Conservation (phyloP, 2,888 invertebrate species). For the Drosophila meridiana region DNA sequence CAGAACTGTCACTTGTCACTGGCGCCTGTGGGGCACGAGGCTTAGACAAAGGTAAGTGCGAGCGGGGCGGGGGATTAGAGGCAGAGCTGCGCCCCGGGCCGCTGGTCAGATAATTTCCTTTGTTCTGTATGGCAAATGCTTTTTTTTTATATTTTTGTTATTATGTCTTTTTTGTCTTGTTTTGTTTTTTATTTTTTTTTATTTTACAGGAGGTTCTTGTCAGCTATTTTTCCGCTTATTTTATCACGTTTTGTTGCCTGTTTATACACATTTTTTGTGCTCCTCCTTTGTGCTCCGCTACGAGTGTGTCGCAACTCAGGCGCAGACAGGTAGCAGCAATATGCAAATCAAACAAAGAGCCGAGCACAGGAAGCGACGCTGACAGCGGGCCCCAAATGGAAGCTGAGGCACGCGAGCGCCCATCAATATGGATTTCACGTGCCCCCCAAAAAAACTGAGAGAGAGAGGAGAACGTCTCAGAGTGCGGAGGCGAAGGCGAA, state of each 20-base stretch:
- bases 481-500: background rate
- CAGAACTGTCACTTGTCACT: constrained; percentile 75
- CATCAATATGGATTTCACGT: constrained; percentile 66
- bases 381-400: constrained; percentile 33
- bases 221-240: constrained; percentile 76
- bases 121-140: constrained; percentile 63
- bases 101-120: constrained; percentile 78
- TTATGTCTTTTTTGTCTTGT: constrained; percentile 16
- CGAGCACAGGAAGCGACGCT: constrained; percentile 40
- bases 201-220: constrained; percentile 43
- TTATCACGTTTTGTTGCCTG: constrained; percentile 65
- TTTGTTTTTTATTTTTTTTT: constrained; percentile 23
- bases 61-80: background rate
- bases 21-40: constrained; percentile 41
- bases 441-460: constrained; percentile 25
- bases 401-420: constrained; percentile 17
- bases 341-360: constrained; percentile 74
- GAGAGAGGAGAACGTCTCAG: background rate
- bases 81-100: constrained; percentile 30
- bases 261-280: constrained; percentile 40
- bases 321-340: constrained; percentile 73
- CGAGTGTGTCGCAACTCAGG: constrained; percentile 41
- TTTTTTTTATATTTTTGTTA: constrained; percentile 42
- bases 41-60: constrained; percentile 37
- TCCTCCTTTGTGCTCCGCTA: constrained; percentile 41